Conservation (phyloP, 2,797 vertebrate genomes). For the Poeciliopsis infans region DNA sequence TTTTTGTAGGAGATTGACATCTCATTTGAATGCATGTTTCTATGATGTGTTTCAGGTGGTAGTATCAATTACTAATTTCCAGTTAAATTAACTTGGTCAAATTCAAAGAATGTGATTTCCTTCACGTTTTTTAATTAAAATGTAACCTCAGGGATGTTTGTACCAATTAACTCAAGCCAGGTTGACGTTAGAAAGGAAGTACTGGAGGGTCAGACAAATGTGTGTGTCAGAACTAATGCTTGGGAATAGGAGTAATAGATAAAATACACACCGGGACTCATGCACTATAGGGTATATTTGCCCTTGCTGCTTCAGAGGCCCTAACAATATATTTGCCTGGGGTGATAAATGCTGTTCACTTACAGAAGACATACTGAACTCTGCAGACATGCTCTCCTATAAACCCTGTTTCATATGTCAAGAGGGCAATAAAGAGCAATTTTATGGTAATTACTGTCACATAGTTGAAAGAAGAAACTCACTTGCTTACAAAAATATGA, state of each 20-base stretch:
- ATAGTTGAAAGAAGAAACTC: background rate
- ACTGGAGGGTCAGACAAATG: slow-evolving; percentile 30
- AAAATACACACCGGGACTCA: slow-evolving; percentile 12
- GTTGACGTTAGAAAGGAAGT: slow-evolving; percentile 25
- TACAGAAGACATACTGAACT: slow-evolving; percentile 12
- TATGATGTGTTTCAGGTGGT: slow-evolving; percentile 20
- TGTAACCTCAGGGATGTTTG: slow-evolving; percentile 42
- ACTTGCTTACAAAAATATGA: background rate
- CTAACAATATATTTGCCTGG: slow-evolving; percentile 2
- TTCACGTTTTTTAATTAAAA: slow-evolving; percentile 52
- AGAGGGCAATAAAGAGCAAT: slow-evolving; percentile 8
- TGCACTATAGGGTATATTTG: slow-evolving; percentile 19
- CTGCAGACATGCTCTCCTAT: slow-evolving; percentile 8
- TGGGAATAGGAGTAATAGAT: slow-evolving; percentile 16
- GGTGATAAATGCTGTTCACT: slow-evolving; percentile 23
- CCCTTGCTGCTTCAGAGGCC: slow-evolving; percentile 25
- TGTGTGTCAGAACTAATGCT: slow-evolving; percentile 9
- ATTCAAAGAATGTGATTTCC: slow-evolving; percentile 20
- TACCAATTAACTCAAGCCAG: slow-evolving; percentile 39
- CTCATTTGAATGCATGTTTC: slow-evolving; percentile 5
- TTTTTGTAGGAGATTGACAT: slow-evolving; percentile 5
- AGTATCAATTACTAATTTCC: slow-evolving; percentile 20
- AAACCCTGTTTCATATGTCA: slow-evolving; percentile 22
- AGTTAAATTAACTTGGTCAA: slow-evolving; percentile 42
- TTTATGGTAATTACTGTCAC: slow-evolving; percentile 21